A percentile compares a stretch with the other conserved stretches of the same genome.
Evolutionary conservation across 2,888 invertebrate genomes (phyloP).

Genomic region (Papilio elwesi): DNA sequence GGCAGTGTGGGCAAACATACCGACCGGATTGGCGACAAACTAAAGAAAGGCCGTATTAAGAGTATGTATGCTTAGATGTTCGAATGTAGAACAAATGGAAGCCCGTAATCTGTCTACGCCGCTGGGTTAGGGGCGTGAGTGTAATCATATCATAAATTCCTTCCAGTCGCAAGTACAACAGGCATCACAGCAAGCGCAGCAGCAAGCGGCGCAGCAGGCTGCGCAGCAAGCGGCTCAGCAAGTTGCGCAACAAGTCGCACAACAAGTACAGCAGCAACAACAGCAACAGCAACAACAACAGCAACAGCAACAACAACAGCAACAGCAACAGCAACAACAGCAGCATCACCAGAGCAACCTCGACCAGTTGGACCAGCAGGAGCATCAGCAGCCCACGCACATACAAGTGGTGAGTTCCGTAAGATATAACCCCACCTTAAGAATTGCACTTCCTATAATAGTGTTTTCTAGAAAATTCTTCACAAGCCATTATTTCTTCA

Average conservation of each 20-base stretch:
- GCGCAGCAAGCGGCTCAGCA: slow-evolving; percentile 64
- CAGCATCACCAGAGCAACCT: slow-evolving; percentile 71
- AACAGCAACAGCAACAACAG: slow-evolving; percentile 55
- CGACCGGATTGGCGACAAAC: no score
- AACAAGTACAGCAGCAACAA: slow-evolving; percentile 60
- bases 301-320: slow-evolving; percentile 63
- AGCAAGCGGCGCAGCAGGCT: slow-evolving; percentile 61
- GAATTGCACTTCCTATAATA: no score
- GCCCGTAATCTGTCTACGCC: no score
- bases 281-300: slow-evolving; percentile 64
- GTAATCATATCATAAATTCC: no score
- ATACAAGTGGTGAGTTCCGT: slow-evolving; percentile 76
- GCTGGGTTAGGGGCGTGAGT: no score
- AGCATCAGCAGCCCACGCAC: slow-evolving; percentile 78
- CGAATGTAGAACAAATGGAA: no score
- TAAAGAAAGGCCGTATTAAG: no score
- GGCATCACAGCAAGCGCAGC: slow-evolving; percentile 56
- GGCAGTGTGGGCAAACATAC: no score
- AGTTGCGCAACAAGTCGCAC: slow-evolving; percentile 60
- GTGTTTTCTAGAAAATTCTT: no score
- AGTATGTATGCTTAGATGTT: no score
- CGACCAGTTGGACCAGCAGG: slow-evolving; percentile 68
- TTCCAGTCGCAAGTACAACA: slow-evolving; percentile 60
- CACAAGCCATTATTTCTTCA: no score
- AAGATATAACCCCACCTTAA: not conserved